Conservation (phyloP, 1,140 invertebrate genomes). For the Nephotettix cincticeps region DNA sequence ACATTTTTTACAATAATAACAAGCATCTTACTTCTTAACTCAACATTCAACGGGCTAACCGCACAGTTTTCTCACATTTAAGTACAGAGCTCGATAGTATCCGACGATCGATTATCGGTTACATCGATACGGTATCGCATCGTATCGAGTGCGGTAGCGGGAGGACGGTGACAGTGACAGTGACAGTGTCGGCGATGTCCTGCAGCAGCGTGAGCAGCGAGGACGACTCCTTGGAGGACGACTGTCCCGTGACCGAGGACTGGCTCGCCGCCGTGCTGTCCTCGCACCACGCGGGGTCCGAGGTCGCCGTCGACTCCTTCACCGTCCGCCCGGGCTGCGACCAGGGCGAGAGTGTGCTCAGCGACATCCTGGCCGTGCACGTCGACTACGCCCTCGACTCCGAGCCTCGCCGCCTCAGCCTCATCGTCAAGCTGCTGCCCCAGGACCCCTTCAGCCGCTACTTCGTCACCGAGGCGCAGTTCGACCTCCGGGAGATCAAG, state of each 20-base stretch:
- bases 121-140: too few species aligned
- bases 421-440: constrained; percentile 74
- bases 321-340: constrained; percentile 50
- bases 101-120: too few species aligned
- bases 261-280: constrained; percentile 60
- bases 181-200: too few species aligned
- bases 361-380: constrained; percentile 60
- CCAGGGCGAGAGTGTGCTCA: constrained; percentile 59
- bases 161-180: too few species aligned
- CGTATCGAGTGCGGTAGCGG: too few species aligned
- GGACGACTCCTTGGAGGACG: constrained; percentile 36
- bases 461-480: constrained; percentile 78
- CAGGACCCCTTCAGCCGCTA: constrained; percentile 71
- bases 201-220: constrained; percentile 8
- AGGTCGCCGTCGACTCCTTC: constrained; percentile 44
- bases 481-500: constrained; percentile 77
- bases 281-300: constrained; percentile 51
- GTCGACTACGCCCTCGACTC: constrained; percentile 51
- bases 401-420: constrained; percentile 47
- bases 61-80: too few species aligned
- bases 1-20: too few species aligned
- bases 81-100: too few species aligned
- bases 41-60: too few species aligned
- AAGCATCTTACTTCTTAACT: too few species aligned
- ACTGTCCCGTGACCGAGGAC: constrained; percentile 57